Evolutionary conservation across 2,113 vertebrate genomes (phyloP).

Genomic region (Neomonachus schauinslandi): DNA sequence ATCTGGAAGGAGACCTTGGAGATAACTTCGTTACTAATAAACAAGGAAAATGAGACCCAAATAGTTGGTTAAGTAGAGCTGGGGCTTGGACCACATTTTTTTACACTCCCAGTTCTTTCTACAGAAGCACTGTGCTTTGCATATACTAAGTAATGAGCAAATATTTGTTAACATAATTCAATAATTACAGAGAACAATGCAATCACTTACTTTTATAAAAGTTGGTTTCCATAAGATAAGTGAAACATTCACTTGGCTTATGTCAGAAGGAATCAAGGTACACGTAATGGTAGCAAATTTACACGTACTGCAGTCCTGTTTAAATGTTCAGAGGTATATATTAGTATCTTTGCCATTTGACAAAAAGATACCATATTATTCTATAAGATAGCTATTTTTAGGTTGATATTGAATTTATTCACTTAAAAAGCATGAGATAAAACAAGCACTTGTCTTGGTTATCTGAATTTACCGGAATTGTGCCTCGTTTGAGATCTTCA

Average conservation of each 20-base stretch:
- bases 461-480: constrained; percentile 89
- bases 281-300: constrained; percentile 88
- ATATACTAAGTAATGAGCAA: neutral
- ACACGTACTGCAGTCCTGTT: constrained; percentile 90
- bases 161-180: neutral
- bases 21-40: neutral
- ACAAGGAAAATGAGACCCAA: neutral
- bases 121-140: neutral
- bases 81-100: neutral
- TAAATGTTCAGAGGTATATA: constrained; percentile 7
- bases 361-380: neutral
- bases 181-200: neutral
- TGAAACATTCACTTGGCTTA: constrained; percentile 92
- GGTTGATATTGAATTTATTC: neutral
- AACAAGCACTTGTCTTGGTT: neutral
- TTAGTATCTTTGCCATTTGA: neutral
- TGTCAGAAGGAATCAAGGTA: constrained; percentile 83
- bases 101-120: neutral
- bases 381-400: neutral
- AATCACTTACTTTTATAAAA: constrained; percentile 91
- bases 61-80: neutral
- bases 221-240: constrained; percentile 95
- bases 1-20: neutral
- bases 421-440: neutral
- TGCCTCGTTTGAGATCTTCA: constrained; percentile 88